A percentile compares a stretch with the other conserved stretches of the same genome.
These are phyloP conservation scores for Donacobius atricapilla DNA, from an alignment of 2,113 vertebrate genomes.

Conservation along the genomic window DNA sequence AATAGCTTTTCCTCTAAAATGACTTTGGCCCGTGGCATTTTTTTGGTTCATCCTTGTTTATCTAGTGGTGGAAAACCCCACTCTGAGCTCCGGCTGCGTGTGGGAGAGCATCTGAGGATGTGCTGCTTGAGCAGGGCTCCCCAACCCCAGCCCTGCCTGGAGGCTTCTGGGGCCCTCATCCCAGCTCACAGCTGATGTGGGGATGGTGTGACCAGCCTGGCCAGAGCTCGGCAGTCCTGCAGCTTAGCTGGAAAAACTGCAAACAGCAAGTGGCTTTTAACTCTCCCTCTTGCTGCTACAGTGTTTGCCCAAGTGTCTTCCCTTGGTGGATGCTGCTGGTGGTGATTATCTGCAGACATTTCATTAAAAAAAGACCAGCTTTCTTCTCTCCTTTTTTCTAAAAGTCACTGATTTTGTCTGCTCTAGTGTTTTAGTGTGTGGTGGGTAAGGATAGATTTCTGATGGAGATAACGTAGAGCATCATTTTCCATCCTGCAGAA, in stretches of 20 bases:
- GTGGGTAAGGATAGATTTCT: neutral
- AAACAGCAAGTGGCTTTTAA: fast-evolving
- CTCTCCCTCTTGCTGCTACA: neutral
- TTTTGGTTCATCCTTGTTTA: neutral
- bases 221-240: neutral
- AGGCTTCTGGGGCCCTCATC: neutral
- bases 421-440: neutral
- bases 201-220: neutral
- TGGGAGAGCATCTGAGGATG: fast-evolving
- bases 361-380: neutral
- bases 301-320: neutral
- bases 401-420: neutral
- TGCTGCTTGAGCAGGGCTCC: neutral
- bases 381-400: neutral
- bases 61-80: neutral
- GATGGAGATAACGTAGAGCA: fast-evolving
- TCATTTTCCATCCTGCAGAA: neutral
- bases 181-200: fast-evolving
- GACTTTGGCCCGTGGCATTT: neutral
- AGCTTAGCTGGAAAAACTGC: neutral
- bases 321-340: neutral
- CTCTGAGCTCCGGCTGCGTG: fast-evolving
- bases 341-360: neutral
- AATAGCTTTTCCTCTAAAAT: neutral
- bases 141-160: fast-evolving